Evolutionary conservation across 2,888 invertebrate genomes (phyloP), one percentile per base, ranked within the genome.

Genomic region (Cheilosia grossa): DNA sequence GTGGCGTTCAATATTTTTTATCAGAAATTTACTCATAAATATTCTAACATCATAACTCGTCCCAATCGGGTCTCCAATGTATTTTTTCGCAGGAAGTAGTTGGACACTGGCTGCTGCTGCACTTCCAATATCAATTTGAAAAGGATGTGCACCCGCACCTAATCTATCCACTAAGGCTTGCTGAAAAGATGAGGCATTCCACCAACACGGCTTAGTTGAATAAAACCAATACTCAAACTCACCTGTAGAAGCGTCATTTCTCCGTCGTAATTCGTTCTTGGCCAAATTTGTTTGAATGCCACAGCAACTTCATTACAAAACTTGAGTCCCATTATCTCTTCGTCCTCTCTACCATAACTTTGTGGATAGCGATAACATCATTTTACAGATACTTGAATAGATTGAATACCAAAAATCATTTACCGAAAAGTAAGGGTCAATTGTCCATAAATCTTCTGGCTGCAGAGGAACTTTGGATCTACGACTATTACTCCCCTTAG

Each of bases 221-320:
- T 17, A 21, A 37, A 21, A 21, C 2, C 2, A 9, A 24, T 64
- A 2, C 4, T 15, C 27, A 6, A 44, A 73, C 88, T 89, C 91
- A 96, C 96, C 94, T 97, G 97, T 56, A 96, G 92, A 1, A 95
- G 94, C 37, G 95, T 95, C 70, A 89, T 64, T 21, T 93, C 93
- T 7, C 93, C 93, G 88, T 94, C 94, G 88, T 94, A 88, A 64
- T 88, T 88, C 58, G 87, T 78, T 17, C 94, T 93, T 0, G 97
- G 97, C 93, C 96, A 96, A 64, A 97, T 93, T 91, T 97, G 96
- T 42, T 96, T 95, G 66, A 97, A 93, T 90, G 97, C 96, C 94
- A 98, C 95, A 90, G 97, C 95, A 54, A 98, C 96, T 92, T 98
- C 98, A 91, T 98, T 98, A 92, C 98, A 97, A 93, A 98, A 98